phyloP scores from a whole-genome alignment of 2,888 invertebrate species.

The Hydropsyche betteni region DNA sequence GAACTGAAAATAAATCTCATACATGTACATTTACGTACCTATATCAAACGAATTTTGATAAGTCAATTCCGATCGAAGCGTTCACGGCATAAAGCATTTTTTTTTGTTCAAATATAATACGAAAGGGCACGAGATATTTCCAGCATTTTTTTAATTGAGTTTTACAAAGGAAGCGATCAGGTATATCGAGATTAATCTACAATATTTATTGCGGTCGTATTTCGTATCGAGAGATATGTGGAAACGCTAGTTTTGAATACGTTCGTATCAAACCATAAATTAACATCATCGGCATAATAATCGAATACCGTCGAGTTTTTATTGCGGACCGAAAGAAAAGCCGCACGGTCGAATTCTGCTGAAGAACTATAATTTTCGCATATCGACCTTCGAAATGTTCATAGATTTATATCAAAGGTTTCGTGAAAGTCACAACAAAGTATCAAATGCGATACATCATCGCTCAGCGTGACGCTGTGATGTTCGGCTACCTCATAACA shows the following conservation, averaged over 20 bases:
- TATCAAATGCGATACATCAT: constrained; percentile 17
- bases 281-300: constrained; percentile 21
- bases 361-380: no score
- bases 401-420: not conserved
- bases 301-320: constrained; percentile 14
- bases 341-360: not conserved
- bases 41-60: no score
- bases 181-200: constrained; percentile 28
- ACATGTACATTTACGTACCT: no score
- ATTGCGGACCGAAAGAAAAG: constrained; percentile 13
- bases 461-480: constrained; percentile 16
- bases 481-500: constrained; percentile 26
- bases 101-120: no score
- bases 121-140: no score
- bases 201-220: constrained; percentile 33
- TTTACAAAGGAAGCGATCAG: constrained; percentile 26
- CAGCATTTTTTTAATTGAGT: constrained; percentile 11
- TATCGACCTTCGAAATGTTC: no score
- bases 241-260: constrained; percentile 32
- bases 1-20: no score
- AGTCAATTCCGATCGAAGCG: no score
- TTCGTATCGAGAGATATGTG: constrained; percentile 27
- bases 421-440: constrained; percentile 11
- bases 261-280: constrained; percentile 23
- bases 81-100: no score